Evolutionary conservation across 2,113 vertebrate species (phyloP).

Genomic region (Cranoglanis bouderius): DNA sequence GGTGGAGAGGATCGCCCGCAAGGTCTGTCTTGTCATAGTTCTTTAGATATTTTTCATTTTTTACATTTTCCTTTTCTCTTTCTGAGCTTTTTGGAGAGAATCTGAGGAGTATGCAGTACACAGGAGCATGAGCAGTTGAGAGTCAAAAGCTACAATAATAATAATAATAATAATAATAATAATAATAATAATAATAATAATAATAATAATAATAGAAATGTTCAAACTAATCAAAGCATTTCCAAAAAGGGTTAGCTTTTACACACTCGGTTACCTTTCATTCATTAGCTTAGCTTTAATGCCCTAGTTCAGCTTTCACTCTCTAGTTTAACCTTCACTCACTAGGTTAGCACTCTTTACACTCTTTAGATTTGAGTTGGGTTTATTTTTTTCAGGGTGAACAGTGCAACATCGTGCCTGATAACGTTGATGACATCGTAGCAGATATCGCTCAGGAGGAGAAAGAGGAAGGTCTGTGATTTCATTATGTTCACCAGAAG

Average conservation of each 20-base stretch:
- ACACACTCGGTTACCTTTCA: neutral
- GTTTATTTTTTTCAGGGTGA: conserved; percentile 83
- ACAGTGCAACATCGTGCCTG: conserved; percentile 96
- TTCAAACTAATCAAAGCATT: neutral
- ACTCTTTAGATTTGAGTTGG: conserved; percentile 10
- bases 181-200: too few species aligned
- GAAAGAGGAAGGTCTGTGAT: conserved; percentile 91
- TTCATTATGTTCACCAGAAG: neutral
- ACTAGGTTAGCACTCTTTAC: neutral
- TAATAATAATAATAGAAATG: neutral
- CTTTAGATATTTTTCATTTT: neutral
- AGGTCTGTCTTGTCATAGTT: conserved; percentile 72
- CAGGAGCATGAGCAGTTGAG: neutral
- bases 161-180: too few species aligned
- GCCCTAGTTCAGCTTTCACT: neutral
- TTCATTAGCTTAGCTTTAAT: neutral
- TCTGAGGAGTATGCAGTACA: neutral
- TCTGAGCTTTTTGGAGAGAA: neutral
- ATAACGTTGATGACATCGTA: conserved; percentile 97
- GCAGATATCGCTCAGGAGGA: conserved; percentile 96
- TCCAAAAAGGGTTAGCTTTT: neutral
- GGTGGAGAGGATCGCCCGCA: conserved; percentile 95
- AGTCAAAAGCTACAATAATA: too few species aligned
- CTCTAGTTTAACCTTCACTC: neutral
- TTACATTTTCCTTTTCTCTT: neutral